phyloP scores from a whole-genome alignment of 1,140 invertebrate genomes.

The Platyscapa corneri region DNA sequence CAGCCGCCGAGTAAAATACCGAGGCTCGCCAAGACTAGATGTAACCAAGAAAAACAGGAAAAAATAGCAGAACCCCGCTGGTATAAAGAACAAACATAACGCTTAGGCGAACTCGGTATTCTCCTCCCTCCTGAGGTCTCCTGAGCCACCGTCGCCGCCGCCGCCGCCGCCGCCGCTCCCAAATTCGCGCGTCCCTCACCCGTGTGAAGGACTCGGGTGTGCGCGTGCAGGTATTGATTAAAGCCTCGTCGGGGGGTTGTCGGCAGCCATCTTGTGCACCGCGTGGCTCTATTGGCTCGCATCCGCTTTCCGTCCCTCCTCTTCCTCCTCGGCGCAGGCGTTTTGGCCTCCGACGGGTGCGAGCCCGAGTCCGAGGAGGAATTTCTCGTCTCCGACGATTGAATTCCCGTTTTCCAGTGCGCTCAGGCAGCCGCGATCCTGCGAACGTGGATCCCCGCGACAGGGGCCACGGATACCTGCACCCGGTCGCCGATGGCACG shows the following conservation, averaged over 20 bases:
- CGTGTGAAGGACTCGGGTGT: constrained; percentile 54
- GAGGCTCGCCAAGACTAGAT: background rate
- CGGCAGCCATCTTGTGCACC: constrained; percentile 69
- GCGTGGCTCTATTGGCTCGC: constrained; percentile 68
- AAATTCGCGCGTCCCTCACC: constrained; percentile 56
- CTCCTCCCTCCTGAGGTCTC: constrained; percentile 45
- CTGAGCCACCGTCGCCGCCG: too few species aligned
- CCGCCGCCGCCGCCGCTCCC: too few species aligned
- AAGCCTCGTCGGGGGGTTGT: constrained; percentile 60
- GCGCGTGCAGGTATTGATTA: constrained; percentile 70
- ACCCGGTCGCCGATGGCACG: background rate
- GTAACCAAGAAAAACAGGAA: background rate
- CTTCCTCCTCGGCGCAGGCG: constrained; percentile 34
- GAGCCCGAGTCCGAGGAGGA: constrained; percentile 53
- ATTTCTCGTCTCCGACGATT: constrained; percentile 62
- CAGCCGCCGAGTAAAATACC: background rate
- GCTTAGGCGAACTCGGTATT: constrained; percentile 35
- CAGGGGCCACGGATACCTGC: background rate
- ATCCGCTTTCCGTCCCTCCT: constrained; percentile 70
- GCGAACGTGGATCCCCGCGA: background rate
- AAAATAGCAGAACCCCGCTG: background rate
- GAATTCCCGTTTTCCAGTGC: constrained; percentile 57
- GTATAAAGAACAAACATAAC: constrained; percentile 39
- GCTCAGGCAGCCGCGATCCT: background rate
- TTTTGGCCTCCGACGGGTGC: too few species aligned